Percentiles rank a stretch among this genome's conserved stretches.
These are phyloP conservation scores for Acholoe squamosa DNA, from an alignment of 2,888 invertebrate genomes.

Conservation along the genomic window DNA sequence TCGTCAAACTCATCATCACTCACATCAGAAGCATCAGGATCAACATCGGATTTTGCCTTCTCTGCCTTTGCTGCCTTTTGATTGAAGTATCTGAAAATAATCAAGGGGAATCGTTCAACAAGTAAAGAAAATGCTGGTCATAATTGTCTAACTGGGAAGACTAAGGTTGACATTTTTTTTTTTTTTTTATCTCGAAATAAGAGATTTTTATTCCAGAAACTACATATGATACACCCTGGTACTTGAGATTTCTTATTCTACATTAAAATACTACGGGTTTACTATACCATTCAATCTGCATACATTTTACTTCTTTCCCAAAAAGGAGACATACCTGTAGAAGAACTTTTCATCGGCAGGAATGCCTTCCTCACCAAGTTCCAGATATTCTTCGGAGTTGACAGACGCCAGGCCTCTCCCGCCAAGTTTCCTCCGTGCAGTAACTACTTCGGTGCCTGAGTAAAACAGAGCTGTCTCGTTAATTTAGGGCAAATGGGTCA, in stretches of 20 bases:
- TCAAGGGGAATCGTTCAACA: neutral
- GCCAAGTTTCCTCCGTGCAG: conserved; percentile 72
- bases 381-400: conserved; percentile 89
- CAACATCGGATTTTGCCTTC: conserved; percentile 84
- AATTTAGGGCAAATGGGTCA: too few species aligned
- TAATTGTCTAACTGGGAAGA: neutral
- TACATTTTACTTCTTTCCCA: too few species aligned
- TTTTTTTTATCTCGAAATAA: too few species aligned
- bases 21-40: conserved; percentile 89
- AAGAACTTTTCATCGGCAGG: conserved; percentile 95
- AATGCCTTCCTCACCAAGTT: conserved; percentile 86
- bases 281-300: too few species aligned
- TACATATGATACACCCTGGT: too few species aligned
- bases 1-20: conserved; percentile 91
- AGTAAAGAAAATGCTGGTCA: too few species aligned
- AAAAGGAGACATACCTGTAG: conserved; percentile 87
- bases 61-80: conserved; percentile 78
- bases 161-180: neutral
- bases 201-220: too few species aligned
- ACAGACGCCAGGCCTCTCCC: conserved; percentile 87
- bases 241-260: too few species aligned
- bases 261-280: too few species aligned
- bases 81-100: conserved; percentile 77
- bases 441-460: neutral
- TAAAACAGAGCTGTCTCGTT: neutral